phyloP scores from a whole-genome alignment of 2,888 invertebrate species.

The Phlogophora meticulosa region DNA sequence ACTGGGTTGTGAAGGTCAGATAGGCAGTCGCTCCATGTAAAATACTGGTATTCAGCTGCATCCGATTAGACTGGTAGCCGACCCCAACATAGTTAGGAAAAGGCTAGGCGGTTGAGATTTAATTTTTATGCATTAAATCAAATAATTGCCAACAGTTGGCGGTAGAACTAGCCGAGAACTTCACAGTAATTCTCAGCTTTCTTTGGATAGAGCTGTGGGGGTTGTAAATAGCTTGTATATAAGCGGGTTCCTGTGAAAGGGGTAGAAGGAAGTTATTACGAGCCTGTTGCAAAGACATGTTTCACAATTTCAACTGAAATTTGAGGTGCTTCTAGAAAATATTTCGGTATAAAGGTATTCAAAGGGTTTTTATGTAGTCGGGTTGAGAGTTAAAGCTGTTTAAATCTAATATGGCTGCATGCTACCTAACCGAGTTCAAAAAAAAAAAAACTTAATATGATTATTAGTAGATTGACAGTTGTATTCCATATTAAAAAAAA shows the following conservation, averaged over 20 bases:
- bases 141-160: background rate
- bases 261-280: conserved; percentile 4
- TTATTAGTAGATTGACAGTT: too few species aligned
- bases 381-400: background rate
- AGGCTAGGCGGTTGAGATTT: too few species aligned
- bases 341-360: conserved; percentile 7
- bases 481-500: too few species aligned
- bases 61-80: too few species aligned
- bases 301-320: conserved; percentile 5
- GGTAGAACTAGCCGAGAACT: background rate
- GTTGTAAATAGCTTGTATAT: conserved; percentile 9
- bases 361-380: too few species aligned
- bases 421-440: background rate
- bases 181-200: background rate
- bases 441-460: too few species aligned
- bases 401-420: background rate
- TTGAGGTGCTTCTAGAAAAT: background rate
- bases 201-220: background rate
- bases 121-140: background rate
- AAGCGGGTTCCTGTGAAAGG: conserved; percentile 10
- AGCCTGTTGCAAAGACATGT: conserved; percentile 13
- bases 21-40: too few species aligned
- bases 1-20: too few species aligned
- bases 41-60: too few species aligned
- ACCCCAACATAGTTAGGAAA: too few species aligned